These are phyloP conservation scores for Morelia viridis DNA, from an alignment of 2,797 vertebrate species.

Conservation along the genomic window DNA sequence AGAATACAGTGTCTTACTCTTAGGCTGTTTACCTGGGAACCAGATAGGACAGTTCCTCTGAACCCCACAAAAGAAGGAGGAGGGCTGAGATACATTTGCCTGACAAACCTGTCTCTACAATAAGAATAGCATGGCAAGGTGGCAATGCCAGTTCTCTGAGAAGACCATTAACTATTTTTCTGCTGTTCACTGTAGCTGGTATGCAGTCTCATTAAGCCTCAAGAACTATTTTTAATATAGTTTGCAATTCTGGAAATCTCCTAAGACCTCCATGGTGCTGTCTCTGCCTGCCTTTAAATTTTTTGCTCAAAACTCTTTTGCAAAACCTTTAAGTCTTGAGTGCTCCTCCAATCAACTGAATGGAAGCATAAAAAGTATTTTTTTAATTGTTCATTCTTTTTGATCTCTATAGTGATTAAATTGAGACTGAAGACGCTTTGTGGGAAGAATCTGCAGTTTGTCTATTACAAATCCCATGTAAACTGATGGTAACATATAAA, in stretches of 20 bases:
- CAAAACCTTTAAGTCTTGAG: background rate
- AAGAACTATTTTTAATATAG: no score
- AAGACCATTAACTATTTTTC: background rate
- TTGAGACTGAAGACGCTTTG: background rate
- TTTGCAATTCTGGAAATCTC: background rate
- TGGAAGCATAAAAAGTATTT: background rate
- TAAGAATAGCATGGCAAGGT: no score
- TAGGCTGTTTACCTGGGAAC: background rate
- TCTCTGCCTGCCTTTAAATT: background rate
- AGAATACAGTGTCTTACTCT: background rate
- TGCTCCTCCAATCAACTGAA: background rate
- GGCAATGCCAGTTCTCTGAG: background rate
- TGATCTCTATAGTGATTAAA: background rate
- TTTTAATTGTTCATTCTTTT: background rate
- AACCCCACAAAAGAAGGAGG: background rate
- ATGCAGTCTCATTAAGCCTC: background rate
- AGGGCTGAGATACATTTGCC: background rate
- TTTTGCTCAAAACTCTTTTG: background rate
- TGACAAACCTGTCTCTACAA: background rate
- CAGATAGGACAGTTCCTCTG: background rate
- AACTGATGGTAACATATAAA: background rate
- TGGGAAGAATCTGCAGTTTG: no score
- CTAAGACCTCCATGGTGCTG: background rate
- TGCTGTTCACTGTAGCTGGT: background rate
- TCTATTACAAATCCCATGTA: background rate